Evolutionary conservation across 2,797 vertebrate genomes (phyloP), one percentile per base, ranked within the genome.

Genomic region (Thaleichthys pacificus): DNA sequence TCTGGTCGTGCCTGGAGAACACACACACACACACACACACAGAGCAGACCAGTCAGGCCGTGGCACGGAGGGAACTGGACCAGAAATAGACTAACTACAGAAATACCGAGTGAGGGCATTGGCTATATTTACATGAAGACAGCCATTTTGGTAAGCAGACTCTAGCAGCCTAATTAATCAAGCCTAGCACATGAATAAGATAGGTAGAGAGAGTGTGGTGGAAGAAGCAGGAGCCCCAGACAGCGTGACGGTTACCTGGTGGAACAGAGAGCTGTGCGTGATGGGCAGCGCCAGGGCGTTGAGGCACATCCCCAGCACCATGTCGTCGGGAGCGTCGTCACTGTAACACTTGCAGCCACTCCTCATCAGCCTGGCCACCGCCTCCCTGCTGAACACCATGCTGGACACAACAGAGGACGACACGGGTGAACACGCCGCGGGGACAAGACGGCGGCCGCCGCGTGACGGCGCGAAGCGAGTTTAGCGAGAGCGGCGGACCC

Each of bases 221-320:
- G 58, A 9, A 26, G 2, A 22, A 24, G 22, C 11, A 3, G 24
- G 58, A 26, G 12, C 58, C 22, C 4, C 22, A 61, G 58, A 22
- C 12, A 32, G 28, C 4, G 14, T 4, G 21, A 51, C 22, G 38
- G 68, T 78, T 83, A 98, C 97, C 96, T 99, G 97, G 86, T 99
- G 97, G 84, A 99, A 99, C 42, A 98, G 95, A 0, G 97, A 93
- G 74, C 96, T 97, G 83, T 99, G 97, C 2, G 95, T 99, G 83
- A 96, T 87, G 0, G 95, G 91, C 64, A 98, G 86, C 30, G 93
- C 94, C 14, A 99, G 86, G 24, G 96, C 94, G 51, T 94, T 96
- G 84, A 97, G 94, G 82, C 97, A 99, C 97, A 99, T 98, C 19
- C 97, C 97, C 83, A 99, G 91, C 77, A 99, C 97, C 97, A 99